Percentiles rank a stretch among this genome's conserved stretches.
Conservation (phyloP, 1,140 invertebrate species). For the Leptestheria dahalacensis region DNA sequence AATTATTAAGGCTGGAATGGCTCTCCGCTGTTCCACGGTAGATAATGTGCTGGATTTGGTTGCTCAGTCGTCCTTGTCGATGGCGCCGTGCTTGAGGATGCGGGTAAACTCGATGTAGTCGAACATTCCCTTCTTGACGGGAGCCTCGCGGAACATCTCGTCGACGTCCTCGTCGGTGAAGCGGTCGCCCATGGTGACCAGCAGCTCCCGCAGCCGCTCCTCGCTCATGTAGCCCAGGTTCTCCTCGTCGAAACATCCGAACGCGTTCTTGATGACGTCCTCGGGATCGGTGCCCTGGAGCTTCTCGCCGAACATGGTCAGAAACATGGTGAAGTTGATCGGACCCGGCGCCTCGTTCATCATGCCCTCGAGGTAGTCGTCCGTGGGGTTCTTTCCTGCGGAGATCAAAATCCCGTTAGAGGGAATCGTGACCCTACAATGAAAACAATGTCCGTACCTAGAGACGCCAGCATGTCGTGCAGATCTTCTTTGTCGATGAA, state of each 20-base stretch:
- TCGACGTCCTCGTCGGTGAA: slow-evolving; percentile 91
- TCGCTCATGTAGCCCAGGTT: slow-evolving; percentile 80
- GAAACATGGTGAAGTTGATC: slow-evolving; percentile 97
- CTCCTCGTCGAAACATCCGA: slow-evolving; percentile 90
- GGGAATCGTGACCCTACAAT: too few species aligned
- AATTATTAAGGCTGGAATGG: not conserved
- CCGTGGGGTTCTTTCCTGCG: slow-evolving; percentile 76
- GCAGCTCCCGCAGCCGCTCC: slow-evolving; percentile 78
- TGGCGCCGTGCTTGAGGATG: slow-evolving; percentile 90
- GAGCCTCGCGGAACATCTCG: slow-evolving; percentile 96
- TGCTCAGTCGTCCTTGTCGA: slow-evolving; percentile 88
- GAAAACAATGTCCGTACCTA: too few species aligned
- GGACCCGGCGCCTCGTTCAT: slow-evolving; percentile 95
- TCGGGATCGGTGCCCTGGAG: slow-evolving; percentile 91
- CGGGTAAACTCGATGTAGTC: slow-evolving; percentile 97
- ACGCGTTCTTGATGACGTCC: slow-evolving; percentile 91
- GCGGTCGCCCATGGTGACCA: slow-evolving; percentile 94
- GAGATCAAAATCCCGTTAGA: too few species aligned
- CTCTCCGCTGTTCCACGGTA: not conserved
- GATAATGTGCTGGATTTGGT: not conserved
- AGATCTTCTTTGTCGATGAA: slow-evolving; percentile 98
- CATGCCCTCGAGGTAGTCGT: slow-evolving; percentile 91
- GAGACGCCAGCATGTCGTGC: slow-evolving; percentile 94
- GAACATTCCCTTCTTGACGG: slow-evolving; percentile 87
- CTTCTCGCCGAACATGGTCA: slow-evolving; percentile 93